Evolutionary conservation across 2,113 vertebrate species (phyloP).

Genomic region (Cryptotis parvus): DNA sequence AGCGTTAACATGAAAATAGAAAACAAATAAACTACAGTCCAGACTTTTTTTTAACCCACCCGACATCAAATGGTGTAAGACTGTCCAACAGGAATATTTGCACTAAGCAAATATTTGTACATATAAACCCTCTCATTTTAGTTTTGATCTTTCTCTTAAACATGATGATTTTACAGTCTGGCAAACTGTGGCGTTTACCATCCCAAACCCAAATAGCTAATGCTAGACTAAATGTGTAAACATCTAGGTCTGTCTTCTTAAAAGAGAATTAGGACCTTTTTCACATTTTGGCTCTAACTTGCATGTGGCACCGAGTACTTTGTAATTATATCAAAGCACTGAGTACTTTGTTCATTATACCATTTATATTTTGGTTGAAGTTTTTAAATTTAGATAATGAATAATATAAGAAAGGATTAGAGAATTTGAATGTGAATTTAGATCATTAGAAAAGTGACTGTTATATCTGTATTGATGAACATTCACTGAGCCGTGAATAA

Average conservation of each 20-base stretch:
- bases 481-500: background rate
- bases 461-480: background rate
- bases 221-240: constrained; percentile 62
- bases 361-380: constrained; percentile 1
- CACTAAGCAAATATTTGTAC: constrained; percentile 74
- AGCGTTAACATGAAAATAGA: constrained; percentile 69
- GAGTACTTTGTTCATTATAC: background rate
- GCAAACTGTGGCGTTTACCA: constrained; percentile 71
- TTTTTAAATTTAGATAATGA: constrained; percentile 31
- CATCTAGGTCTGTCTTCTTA: constrained; percentile 56
- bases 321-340: background rate
- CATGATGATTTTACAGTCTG: constrained; percentile 79
- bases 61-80: constrained; percentile 58
- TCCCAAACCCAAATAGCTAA: constrained; percentile 76
- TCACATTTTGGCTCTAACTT: constrained; percentile 11
- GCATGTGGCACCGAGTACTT: background rate
- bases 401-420: constrained; percentile 30
- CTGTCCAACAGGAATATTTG: constrained; percentile 80
- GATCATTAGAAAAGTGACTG: constrained; percentile 31
- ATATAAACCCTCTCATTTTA: constrained; percentile 71
- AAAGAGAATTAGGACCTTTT: background rate
- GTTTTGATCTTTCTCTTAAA: constrained; percentile 82
- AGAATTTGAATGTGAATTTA: constrained; percentile 2
- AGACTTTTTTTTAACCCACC: constrained; percentile 65
- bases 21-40: constrained; percentile 71